Percentiles rank a stretch among this genome's conserved stretches.
phyloP scores from a whole-genome alignment of 2,113 vertebrate species.

The Gymnobelideus leadbeateri region DNA sequence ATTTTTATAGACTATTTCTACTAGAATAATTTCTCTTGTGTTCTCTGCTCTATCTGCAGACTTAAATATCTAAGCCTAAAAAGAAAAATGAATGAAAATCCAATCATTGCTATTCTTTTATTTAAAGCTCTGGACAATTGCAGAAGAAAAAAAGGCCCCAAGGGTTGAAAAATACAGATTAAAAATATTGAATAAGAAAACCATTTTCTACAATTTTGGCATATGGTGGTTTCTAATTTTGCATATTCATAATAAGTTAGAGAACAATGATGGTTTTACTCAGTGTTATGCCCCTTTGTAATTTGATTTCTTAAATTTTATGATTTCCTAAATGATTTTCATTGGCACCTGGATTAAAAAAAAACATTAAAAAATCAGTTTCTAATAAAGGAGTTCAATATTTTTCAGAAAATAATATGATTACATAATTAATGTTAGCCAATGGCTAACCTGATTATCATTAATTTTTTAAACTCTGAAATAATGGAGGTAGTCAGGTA shows the following conservation, averaged over 20 bases:
- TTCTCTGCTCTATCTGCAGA: slow-evolving; percentile 20
- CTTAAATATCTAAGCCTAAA: slow-evolving; percentile 57
- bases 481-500: not conserved
- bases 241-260: slow-evolving; percentile 59
- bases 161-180: slow-evolving; percentile 58
- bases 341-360: slow-evolving; percentile 23
- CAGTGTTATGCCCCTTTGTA: not conserved
- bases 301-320: not conserved
- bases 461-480: not conserved
- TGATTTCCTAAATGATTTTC: slow-evolving; percentile 40
- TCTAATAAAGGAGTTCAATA: not conserved
- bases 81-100: slow-evolving; percentile 30
- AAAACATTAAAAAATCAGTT: slow-evolving; percentile 30
- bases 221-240: not conserved
- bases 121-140: slow-evolving; percentile 66
- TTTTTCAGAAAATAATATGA: not conserved
- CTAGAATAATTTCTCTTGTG: not conserved
- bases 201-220: not conserved
- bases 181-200: slow-evolving; percentile 63
- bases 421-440: not conserved
- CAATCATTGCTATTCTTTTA: slow-evolving; percentile 47
- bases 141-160: not conserved
- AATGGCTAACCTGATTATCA: not conserved
- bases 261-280: not conserved
- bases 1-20: not conserved